phyloP scores from a whole-genome alignment of 1,140 invertebrate species.

The Drosophila mayri region DNA sequence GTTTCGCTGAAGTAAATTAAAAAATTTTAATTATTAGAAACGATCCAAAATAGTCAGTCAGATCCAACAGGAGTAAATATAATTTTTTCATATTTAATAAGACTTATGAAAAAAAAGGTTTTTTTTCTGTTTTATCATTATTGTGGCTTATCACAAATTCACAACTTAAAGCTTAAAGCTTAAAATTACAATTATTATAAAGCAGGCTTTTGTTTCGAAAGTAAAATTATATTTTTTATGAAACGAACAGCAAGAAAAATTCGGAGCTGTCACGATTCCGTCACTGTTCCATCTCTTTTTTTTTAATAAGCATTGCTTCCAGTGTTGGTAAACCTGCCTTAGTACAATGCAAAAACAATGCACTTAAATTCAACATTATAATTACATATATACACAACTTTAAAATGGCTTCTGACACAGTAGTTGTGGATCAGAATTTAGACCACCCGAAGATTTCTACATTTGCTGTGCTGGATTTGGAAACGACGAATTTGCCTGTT shows the following conservation, averaged over 20 bases:
- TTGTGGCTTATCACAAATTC: no score
- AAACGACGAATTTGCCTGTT: conserved; percentile 64
- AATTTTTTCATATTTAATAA: neutral
- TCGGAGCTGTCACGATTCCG: neutral
- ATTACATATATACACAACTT: neutral
- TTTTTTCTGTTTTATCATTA: no score
- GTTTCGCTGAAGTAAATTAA: neutral
- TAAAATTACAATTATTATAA: neutral
- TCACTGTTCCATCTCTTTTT: conserved; percentile 17
- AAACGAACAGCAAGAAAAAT: neutral
- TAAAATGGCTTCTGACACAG: conserved; percentile 21
- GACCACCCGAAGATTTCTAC: conserved; percentile 44
- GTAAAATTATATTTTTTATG: neutral
- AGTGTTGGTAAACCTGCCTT: conserved; percentile 9
- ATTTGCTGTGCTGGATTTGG: conserved; percentile 73
- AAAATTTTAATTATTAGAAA: no score
- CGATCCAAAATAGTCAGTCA: no score
- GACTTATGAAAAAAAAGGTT: neutral
- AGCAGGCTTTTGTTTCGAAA: neutral
- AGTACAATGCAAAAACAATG: neutral
- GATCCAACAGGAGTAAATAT: no score
- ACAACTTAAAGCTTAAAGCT: no score
- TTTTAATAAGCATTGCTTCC: neutral
- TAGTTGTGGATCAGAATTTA: neutral
- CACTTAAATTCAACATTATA: neutral